phyloP scores from a whole-genome alignment of 2,797 vertebrate genomes.

The Enteromius argenteus region DNA sequence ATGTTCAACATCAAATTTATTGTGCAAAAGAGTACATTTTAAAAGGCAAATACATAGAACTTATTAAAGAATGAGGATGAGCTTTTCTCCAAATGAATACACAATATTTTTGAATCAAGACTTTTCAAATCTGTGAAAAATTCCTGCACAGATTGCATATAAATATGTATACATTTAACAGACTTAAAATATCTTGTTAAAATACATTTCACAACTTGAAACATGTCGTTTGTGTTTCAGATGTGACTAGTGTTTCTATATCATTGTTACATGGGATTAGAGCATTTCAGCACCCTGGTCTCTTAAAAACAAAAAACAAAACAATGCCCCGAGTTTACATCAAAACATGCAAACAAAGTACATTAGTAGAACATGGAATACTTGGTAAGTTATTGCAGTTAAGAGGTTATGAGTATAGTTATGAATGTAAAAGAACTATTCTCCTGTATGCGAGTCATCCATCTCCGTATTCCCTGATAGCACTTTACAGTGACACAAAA shows the following conservation, averaged over 20 bases:
- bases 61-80: slow-evolving; percentile 23
- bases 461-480: slow-evolving; percentile 48
- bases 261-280: slow-evolving; percentile 50
- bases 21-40: slow-evolving; percentile 70
- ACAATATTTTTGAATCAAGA: slow-evolving; percentile 53
- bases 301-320: neutral
- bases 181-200: slow-evolving; percentile 58
- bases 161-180: slow-evolving; percentile 71
- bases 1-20: slow-evolving; percentile 66
- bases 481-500: slow-evolving; percentile 54
- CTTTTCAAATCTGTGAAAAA: slow-evolving; percentile 73
- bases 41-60: slow-evolving; percentile 49
- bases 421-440: slow-evolving; percentile 39
- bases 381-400: slow-evolving; percentile 47
- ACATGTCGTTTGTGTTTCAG: slow-evolving; percentile 49
- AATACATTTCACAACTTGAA: slow-evolving; percentile 47
- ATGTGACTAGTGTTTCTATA: slow-evolving; percentile 45
- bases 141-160: slow-evolving; percentile 75
- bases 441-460: neutral
- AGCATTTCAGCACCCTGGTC: slow-evolving; percentile 39
- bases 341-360: slow-evolving; percentile 54
- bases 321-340: slow-evolving; percentile 46
- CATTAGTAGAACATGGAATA: slow-evolving; percentile 53
- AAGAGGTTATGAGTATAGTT: slow-evolving; percentile 45
- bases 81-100: slow-evolving; percentile 56